A percentile compares a stretch with the other conserved stretches of the same genome.
These are phyloP conservation scores for Pseudomyrmex gracilis DNA, from an alignment of 1,140 invertebrate species.

Conservation along the genomic window DNA sequence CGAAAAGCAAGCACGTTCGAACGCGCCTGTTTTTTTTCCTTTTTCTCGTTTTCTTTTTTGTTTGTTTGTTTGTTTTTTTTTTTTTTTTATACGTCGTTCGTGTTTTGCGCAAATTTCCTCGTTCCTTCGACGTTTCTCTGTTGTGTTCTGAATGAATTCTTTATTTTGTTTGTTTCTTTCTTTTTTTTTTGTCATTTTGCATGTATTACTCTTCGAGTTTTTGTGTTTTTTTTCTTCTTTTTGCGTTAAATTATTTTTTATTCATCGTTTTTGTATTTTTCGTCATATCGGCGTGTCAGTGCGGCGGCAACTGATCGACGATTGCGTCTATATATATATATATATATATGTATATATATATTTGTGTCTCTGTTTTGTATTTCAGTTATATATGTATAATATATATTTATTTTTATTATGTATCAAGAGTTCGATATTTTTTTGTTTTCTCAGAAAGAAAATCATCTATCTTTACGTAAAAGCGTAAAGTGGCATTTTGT, in stretches of 20 bases:
- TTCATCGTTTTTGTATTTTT: slow-evolving; percentile 54
- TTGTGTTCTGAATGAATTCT: slow-evolving; percentile 66
- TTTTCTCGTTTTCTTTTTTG: background rate
- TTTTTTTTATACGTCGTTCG: slow-evolving; percentile 39
- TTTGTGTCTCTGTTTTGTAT: slow-evolving; percentile 58
- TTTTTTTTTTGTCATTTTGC: background rate
- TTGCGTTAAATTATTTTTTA: slow-evolving; percentile 71
- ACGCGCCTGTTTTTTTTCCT: slow-evolving; percentile 56
- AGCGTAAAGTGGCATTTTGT: slow-evolving; percentile 75
- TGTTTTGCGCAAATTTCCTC: slow-evolving; percentile 51
- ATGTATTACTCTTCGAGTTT: slow-evolving; percentile 49
- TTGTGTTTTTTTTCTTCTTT: too few relatives aligned
- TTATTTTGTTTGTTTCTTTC: slow-evolving; percentile 1
- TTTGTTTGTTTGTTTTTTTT: background rate
- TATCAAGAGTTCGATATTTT: slow-evolving; percentile 72
- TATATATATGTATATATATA: background rate
- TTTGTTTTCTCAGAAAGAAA: slow-evolving; percentile 72
- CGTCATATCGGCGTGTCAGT: slow-evolving; percentile 71
- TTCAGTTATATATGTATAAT: too few relatives aligned
- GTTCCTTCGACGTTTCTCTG: slow-evolving; percentile 67
- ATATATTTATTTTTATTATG: slow-evolving; percentile 2
- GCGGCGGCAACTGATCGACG: slow-evolving; percentile 71
- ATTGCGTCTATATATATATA: slow-evolving; percentile 42
- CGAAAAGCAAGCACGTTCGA: slow-evolving; percentile 67
- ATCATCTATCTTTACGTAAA: slow-evolving; percentile 74